A percentile compares a stretch with the other conserved stretches of the same genome.
Evolutionary conservation across 30 jellyfish, hydroid and myxozoan species (phyloP).

Genomic region (Turritopsis dohrnii): DNA sequence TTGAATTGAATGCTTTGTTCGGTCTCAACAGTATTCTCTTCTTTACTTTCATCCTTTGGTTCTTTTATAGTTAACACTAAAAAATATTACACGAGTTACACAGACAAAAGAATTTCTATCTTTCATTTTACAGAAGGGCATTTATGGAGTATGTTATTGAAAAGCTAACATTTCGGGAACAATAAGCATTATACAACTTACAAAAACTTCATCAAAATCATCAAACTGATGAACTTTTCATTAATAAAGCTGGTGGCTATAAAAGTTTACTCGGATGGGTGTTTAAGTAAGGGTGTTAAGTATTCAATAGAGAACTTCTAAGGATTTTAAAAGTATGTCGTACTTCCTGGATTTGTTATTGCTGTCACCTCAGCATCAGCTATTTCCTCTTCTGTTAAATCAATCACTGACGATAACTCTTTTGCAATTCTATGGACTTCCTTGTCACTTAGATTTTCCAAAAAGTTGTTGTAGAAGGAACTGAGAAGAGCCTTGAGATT

Average conservation of each 20-base stretch:
- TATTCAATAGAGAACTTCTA: not conserved
- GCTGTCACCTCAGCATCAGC: not conserved
- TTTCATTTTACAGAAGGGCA: no score
- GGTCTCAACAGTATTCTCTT: not conserved
- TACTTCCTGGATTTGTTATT: not conserved
- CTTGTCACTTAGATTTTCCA: not conserved
- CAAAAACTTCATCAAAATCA: no score
- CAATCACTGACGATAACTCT: conserved; percentile 15
- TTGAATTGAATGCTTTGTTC: not conserved
- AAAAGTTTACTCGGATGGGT: no score
- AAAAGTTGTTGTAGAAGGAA: not conserved
- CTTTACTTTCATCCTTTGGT: not conserved
- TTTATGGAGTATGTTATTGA: no score
- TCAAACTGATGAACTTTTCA: no score
- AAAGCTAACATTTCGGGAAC: no score
- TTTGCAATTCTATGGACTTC: conserved; percentile 12
- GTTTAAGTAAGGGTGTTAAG: no score
- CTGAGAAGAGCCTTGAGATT: not conserved
- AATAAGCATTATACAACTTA: no score
- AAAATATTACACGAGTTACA: no score
- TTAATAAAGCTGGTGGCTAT: no score
- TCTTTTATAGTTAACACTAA: not conserved
- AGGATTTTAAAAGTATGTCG: not conserved
- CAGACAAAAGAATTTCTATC: no score
- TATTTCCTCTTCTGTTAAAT: not conserved